A percentile compares a stretch with the other conserved stretches of the same genome.
Evolutionary conservation across 2,113 vertebrate species (phyloP).

Genomic region (Ammospiza caudacuta): DNA sequence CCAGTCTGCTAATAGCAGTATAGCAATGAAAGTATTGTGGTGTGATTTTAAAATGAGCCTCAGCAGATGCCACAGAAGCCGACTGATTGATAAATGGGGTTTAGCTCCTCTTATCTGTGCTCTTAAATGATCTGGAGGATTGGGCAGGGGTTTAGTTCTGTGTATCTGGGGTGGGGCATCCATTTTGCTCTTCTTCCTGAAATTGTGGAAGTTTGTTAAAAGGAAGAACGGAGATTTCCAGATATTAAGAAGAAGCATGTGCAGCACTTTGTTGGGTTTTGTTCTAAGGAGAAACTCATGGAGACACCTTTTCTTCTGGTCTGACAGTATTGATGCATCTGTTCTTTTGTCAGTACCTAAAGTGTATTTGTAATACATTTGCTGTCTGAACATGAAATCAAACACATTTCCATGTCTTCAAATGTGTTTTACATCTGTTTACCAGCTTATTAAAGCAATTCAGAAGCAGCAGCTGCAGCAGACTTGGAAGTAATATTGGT

Average conservation of each 20-base stretch:
- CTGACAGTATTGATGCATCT: neutral
- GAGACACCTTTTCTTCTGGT: neutral
- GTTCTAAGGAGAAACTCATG: neutral
- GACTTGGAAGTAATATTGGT: neutral
- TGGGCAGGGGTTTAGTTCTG: neutral
- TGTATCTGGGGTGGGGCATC: neutral
- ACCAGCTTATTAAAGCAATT: neutral
- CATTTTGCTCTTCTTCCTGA: neutral
- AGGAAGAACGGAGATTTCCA: neutral
- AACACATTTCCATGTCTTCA: neutral
- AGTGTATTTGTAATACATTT: neutral
- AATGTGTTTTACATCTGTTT: neutral
- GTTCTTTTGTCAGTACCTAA: neutral
- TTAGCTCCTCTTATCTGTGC: neutral
- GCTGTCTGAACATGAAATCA: neutral
- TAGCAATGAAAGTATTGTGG: neutral
- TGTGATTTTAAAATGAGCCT: neutral
- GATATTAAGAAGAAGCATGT: accelerated
- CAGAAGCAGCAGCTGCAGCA: neutral
- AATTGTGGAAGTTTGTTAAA: neutral
- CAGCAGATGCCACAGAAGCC: neutral
- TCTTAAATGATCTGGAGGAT: neutral
- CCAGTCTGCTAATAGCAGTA: neutral
- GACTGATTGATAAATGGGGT: neutral
- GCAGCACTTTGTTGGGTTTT: neutral